Percentiles rank a stretch among this genome's conserved stretches.
Evolutionary conservation across 1,140 invertebrate species (phyloP).

Genomic region (Pseudomyrmex concolor): DNA sequence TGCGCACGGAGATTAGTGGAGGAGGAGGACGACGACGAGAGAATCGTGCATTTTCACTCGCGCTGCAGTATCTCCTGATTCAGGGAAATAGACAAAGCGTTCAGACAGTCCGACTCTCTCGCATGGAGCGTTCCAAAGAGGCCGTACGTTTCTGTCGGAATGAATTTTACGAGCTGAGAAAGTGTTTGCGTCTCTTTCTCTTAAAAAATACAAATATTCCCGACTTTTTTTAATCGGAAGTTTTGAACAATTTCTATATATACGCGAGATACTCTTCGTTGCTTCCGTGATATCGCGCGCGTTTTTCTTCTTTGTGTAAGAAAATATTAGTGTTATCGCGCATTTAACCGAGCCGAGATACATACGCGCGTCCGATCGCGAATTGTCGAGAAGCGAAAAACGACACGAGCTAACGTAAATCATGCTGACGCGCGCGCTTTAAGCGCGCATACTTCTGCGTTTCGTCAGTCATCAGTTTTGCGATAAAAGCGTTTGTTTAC

Average conservation of each 20-base stretch:
- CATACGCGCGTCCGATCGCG: not conserved
- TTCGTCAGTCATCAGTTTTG: slow-evolving; percentile 45
- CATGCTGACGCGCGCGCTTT: slow-evolving; percentile 1
- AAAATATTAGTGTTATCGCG: not conserved
- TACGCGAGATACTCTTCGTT: not conserved
- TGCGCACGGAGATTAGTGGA: slow-evolving; percentile 65
- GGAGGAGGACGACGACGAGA: slow-evolving; percentile 57
- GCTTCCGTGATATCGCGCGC: too few species aligned
- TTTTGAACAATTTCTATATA: not conserved
- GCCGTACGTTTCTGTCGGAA: slow-evolving; percentile 38
- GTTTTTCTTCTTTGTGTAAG: not conserved
- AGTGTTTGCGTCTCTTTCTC: not conserved
- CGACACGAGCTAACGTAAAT: slow-evolving; percentile 13
- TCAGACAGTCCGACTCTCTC: slow-evolving; percentile 67
- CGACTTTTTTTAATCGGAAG: not conserved
- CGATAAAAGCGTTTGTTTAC: slow-evolving; percentile 35
- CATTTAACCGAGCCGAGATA: not conserved
- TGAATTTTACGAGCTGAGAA: slow-evolving; percentile 36
- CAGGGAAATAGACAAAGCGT: slow-evolving; percentile 78
- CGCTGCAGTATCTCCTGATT: slow-evolving; percentile 82
- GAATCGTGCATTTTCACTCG: slow-evolving; percentile 76
- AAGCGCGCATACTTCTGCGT: slow-evolving; percentile 56
- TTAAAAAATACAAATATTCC: not conserved
- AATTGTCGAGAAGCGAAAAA: slow-evolving; percentile 12
- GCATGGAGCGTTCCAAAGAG: slow-evolving; percentile 67